Evolutionary conservation across 2,113 vertebrate species (phyloP).

Genomic region (Seriola aureovittata): DNA sequence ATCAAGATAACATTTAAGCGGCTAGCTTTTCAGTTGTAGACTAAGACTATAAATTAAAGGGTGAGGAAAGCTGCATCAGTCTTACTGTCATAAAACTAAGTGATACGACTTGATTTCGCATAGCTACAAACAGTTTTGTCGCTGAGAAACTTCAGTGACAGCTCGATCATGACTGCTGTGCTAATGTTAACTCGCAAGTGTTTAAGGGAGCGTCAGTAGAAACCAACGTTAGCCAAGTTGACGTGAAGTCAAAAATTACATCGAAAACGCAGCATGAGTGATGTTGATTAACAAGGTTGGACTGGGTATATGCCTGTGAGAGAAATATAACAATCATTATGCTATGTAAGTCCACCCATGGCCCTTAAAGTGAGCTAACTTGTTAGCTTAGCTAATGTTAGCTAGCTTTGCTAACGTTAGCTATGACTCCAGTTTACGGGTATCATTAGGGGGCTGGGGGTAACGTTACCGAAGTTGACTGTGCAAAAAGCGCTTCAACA

Average conservation of each 20-base stretch:
- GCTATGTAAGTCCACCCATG: background rate
- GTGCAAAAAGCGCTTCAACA: constrained; percentile 51
- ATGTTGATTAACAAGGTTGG: rapidly evolving
- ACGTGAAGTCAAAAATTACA: background rate
- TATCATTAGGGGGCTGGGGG: constrained; percentile 31
- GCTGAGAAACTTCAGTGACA: constrained; percentile 56
- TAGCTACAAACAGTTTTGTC: background rate
- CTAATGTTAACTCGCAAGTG: constrained; percentile 61
- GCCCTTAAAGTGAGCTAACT: constrained; percentile 36
- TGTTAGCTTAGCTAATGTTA: constrained; percentile 57
- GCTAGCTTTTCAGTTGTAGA: background rate
- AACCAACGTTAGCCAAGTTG: constrained; percentile 22
- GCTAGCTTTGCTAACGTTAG: constrained; percentile 66
- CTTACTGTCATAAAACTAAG: background rate
- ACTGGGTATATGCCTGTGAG: rapidly evolving
- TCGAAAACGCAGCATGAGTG: background rate
- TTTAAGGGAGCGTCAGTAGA: constrained; percentile 39
- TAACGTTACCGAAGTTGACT: constrained; percentile 65
- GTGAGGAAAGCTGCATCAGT: rapidly evolving
- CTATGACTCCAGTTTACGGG: constrained; percentile 66
- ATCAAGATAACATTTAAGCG: background rate
- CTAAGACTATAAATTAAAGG: background rate
- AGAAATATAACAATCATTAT: background rate
- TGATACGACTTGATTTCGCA: background rate
- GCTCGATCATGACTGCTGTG: constrained; percentile 34